phyloP scores from a whole-genome alignment of 53 echinoderm and acorn worm genomes.

The Zoroaster sp. region DNA sequence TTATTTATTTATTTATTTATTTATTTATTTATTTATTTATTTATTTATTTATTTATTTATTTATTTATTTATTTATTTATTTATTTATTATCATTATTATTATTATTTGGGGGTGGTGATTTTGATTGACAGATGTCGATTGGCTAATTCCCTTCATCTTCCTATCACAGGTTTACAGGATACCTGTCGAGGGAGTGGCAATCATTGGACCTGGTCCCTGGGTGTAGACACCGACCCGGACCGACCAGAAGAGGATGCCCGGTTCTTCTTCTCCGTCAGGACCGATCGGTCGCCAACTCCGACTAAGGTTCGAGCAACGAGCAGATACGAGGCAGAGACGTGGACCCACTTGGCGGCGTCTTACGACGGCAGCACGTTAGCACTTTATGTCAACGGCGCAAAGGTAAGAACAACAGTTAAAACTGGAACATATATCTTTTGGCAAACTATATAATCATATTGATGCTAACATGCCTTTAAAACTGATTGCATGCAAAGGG shows the following conservation, averaged over 20 bases:
- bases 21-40: too few relatives aligned
- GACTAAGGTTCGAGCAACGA: conserved; percentile 52
- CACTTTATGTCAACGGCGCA: conserved; percentile 85
- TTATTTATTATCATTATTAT: too few relatives aligned
- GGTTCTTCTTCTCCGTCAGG: conserved; percentile 70
- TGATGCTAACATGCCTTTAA: too few relatives aligned
- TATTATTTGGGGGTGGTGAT: too few relatives aligned
- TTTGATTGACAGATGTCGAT: not conserved
- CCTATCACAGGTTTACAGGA: conserved; percentile 67
- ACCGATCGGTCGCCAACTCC: conserved; percentile 77
- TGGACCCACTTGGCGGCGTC: conserved; percentile 91
- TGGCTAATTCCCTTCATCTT: conserved; percentile 1
- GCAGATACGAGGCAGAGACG: conserved; percentile 64
- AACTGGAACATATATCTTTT: too few relatives aligned
- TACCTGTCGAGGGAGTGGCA: conserved; percentile 50
- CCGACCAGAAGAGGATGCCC: conserved; percentile 33
- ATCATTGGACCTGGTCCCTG: conserved; percentile 75
- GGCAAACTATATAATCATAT: too few relatives aligned
- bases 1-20: too few relatives aligned
- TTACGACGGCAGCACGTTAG: conserved; percentile 75
- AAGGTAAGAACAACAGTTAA: too few relatives aligned
- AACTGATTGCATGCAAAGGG: too few relatives aligned
- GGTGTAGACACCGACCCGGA: conserved; percentile 58
- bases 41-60: too few relatives aligned
- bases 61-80: too few relatives aligned